Evolutionary conservation across 1,140 invertebrate genomes (phyloP), one percentile per base, ranked within the genome.

Genomic region (Hormaphis cornu): DNA sequence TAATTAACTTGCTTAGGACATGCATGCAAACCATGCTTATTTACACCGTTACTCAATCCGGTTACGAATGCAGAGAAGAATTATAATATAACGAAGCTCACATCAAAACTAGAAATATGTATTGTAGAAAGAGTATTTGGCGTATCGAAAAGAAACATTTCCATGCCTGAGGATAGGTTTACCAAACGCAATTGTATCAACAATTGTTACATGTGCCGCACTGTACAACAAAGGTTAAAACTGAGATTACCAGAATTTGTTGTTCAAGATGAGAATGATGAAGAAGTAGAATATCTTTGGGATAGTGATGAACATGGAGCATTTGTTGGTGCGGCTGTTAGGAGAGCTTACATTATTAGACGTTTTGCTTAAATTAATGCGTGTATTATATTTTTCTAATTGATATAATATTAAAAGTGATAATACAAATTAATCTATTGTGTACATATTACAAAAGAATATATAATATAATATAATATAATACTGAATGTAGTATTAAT

Each of bases 141-240:
- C 4, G 24, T 71, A 24, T 71, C 63, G 71, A 69, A 71, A 54
- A 71, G 42, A 69, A 22, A n/a, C 48, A 26, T 71, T 58, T 56
- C 61, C 63, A 26, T 70, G 70, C 20, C 26, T 70, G 9, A 35
- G 40, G 18, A 61, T 10, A 44, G 24, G 40, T 24, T 42, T 61
- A 35, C 35, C 30, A 14, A 33, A 59, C 18, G n/a, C 26, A 18
- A 35, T 26, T 16, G 18, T 8, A 9, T 42, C 35, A 42, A 61
- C 16, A 16, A 44, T 61, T 40, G 14, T 42, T 2, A 20, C 58
- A 9, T 28, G 24, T 40, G 37, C 22, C 16, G 16, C 44, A 26
- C 22, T 61, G 12, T 24, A 61, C 35, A 61, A 61, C 40, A 22
- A 9, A 24, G 20, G 3, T 12, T 54, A 12, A 50, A 18, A n/a